A percentile compares a stretch with the other conserved stretches of the same genome.
phyloP scores from a whole-genome alignment of 2,797 vertebrate species.

The Remorina albescens region DNA sequence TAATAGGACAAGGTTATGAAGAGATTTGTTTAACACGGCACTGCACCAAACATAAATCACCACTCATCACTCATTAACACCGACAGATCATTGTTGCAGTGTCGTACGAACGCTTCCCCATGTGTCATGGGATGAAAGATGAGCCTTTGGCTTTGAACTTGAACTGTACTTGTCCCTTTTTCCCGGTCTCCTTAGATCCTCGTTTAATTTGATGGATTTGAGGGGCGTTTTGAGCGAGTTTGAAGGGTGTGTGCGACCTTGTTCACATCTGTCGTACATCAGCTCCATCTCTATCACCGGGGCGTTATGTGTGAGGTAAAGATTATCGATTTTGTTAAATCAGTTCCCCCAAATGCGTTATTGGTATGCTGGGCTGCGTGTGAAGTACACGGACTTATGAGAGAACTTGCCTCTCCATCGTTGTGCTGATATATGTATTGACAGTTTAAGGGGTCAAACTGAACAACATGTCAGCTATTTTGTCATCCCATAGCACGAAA shows the following conservation, averaged over 20 bases:
- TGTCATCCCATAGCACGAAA: neutral
- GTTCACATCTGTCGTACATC: slow-evolving; percentile 23
- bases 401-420: neutral
- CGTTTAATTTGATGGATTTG: slow-evolving; percentile 69
- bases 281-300: slow-evolving; percentile 34
- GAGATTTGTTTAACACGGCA: slow-evolving; percentile 67
- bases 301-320: slow-evolving; percentile 40
- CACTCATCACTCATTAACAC: slow-evolving; percentile 69
- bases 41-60: slow-evolving; percentile 66
- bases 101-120: slow-evolving; percentile 58
- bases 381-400: slow-evolving; percentile 4
- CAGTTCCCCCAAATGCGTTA: slow-evolving; percentile 39
- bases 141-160: slow-evolving; percentile 77
- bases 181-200: slow-evolving; percentile 45
- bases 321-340: slow-evolving; percentile 68
- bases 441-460: neutral
- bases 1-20: slow-evolving; percentile 51
- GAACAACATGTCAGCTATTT: neutral
- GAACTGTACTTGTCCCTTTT: slow-evolving; percentile 70
- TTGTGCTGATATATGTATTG: slow-evolving; percentile 3
- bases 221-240: slow-evolving; percentile 51
- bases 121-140: slow-evolving; percentile 62
- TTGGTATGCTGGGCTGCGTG: slow-evolving; percentile 48
- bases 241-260: slow-evolving; percentile 63
- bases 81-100: slow-evolving; percentile 66